phyloP scores from a whole-genome alignment of 2,113 vertebrate species.

The Saccopteryx leptura region DNA sequence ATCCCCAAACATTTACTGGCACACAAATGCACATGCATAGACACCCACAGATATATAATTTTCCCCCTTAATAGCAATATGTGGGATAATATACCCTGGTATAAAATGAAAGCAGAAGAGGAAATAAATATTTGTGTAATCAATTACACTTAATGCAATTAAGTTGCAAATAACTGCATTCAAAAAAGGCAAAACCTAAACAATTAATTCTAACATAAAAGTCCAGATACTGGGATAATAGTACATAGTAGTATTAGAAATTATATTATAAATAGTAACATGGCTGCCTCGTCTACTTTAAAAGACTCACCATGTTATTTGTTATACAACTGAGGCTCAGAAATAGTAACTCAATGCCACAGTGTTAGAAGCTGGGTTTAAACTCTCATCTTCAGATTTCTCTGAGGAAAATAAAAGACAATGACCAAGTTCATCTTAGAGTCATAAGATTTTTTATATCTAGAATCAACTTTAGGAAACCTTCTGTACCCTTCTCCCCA shows the following conservation, averaged over 20 bases:
- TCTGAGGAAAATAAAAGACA: neutral
- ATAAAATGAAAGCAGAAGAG: slow-evolving; percentile 25
- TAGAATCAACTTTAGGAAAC: slow-evolving; percentile 46
- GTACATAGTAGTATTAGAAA: neutral
- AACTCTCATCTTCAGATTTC: slow-evolving; percentile 28
- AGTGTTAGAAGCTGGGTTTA: slow-evolving; percentile 25
- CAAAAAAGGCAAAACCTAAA: slow-evolving; percentile 58
- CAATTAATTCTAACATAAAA: slow-evolving; percentile 43
- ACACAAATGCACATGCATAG: neutral
- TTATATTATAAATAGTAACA: neutral
- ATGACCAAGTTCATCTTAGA: neutral
- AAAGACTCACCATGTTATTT: slow-evolving; percentile 1
- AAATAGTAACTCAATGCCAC: neutral
- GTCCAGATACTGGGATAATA: neutral
- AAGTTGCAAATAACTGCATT: slow-evolving; percentile 53
- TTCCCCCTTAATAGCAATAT: neutral
- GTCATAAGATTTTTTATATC: neutral
- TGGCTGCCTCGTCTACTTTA: neutral
- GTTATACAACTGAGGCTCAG: neutral
- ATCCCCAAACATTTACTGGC: neutral
- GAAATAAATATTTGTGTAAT: slow-evolving; percentile 42
- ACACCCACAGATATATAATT: neutral
- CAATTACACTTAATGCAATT: slow-evolving; percentile 28
- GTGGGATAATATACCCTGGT: neutral
- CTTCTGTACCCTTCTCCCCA: neutral